Evolutionary conservation across 1,140 invertebrate species (phyloP).

Genomic region (Papilio helenus): DNA sequence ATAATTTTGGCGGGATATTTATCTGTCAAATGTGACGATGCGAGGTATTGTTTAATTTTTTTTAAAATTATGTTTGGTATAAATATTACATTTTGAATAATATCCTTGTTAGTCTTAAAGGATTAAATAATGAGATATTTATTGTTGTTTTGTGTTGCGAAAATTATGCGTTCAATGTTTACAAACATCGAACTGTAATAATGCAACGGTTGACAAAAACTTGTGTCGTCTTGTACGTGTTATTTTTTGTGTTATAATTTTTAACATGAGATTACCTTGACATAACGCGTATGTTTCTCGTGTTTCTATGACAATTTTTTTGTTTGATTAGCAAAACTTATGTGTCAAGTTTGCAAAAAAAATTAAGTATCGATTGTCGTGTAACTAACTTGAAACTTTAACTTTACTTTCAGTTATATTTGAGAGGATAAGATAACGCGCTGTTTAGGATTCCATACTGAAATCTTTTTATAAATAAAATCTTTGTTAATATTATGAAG

Average conservation of each 20-base stretch:
- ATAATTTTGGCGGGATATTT: slow-evolving; percentile 57
- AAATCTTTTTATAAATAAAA: too few species aligned
- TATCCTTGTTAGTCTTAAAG: neutral
- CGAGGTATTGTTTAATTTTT: slow-evolving; percentile 49
- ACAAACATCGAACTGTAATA: slow-evolving; percentile 15
- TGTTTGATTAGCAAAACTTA: neutral
- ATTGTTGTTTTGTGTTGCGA: neutral
- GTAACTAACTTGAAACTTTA: neutral
- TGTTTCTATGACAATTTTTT: slow-evolving; percentile 11
- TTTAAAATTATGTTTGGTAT: neutral
- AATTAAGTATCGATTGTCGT: neutral
- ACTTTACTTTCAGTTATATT: too few species aligned
- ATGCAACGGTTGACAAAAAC: slow-evolving; percentile 14
- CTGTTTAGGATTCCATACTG: too few species aligned
- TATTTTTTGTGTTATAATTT: neutral
- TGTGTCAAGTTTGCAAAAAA: neutral
- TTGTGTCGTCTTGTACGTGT: neutral
- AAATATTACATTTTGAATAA: neutral
- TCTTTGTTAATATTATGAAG: too few species aligned
- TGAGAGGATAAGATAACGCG: too few species aligned
- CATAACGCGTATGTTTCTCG: neutral
- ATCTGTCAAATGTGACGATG: slow-evolving; percentile 63
- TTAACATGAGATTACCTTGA: slow-evolving; percentile 12
- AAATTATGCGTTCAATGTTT: neutral
- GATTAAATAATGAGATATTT: neutral